Conservation (phyloP, 2,113 vertebrate genomes). For the Halichoeres trimaculatus region DNA sequence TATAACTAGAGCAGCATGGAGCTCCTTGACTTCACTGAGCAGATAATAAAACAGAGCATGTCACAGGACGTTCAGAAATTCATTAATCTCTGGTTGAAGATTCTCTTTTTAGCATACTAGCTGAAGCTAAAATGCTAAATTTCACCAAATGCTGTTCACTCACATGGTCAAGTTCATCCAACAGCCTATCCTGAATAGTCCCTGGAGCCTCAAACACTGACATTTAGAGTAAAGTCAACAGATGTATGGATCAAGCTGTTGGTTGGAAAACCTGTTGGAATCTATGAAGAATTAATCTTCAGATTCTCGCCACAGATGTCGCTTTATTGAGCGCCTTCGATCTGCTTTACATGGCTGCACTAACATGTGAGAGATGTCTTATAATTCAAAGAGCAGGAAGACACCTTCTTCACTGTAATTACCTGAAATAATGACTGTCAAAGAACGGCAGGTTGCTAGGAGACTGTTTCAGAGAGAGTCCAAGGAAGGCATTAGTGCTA, state of each 20-base stretch:
- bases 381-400: constrained; percentile 8
- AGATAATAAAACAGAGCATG: too few relatives aligned
- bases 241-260: constrained; percentile 9
- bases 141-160: too few relatives aligned
- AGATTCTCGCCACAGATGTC: constrained; percentile 18
- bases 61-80: too few relatives aligned
- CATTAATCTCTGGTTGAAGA: too few relatives aligned
- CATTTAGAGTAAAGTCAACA: constrained; percentile 6
- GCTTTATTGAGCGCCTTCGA: background rate
- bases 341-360: background rate
- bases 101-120: too few relatives aligned
- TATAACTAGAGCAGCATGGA: too few relatives aligned
- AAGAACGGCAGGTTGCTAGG: constrained; percentile 65
- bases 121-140: too few relatives aligned
- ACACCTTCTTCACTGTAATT: constrained; percentile 38
- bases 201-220: background rate
- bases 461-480: constrained; percentile 53
- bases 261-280: background rate
- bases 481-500: constrained; percentile 36
- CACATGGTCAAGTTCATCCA: background rate
- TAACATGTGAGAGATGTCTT: background rate
- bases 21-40: too few relatives aligned
- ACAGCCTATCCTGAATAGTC: background rate
- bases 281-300: background rate
- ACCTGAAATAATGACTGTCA: constrained; percentile 48